Base-by-base conservation (phyloP, 2,113 vertebrate species). In the Uria aalge region DNA sequence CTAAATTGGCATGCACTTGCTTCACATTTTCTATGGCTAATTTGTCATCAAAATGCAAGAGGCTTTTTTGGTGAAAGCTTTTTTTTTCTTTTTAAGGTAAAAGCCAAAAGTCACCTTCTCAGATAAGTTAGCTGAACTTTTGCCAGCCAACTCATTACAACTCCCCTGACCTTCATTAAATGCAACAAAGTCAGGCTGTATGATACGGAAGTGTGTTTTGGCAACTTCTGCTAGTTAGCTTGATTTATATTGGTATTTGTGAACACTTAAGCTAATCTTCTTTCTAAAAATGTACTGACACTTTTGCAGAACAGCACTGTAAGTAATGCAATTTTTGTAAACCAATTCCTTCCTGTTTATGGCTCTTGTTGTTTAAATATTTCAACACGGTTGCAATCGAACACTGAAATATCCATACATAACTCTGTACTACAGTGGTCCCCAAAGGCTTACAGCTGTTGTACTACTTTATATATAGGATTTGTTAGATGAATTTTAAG, bases 221-320 rank as follows among this genome's bases (percentile, higher is more conserved):
- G 77, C 45, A 88, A 83, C 26, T 79, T 60, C 3, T n/a, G 16
- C 59, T 92, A 43, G 80, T 91, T 96, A 88, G 18, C 36, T 82
- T 96, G 84, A 94, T 93, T 91, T 94, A 69, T 94, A 34, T 79
- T 94, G 80, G 50, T 76, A 14, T 94, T 91, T 92, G 38, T 80
- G 81, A 41, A 40, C 43, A 43, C 16, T 77, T 80, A 87, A 75
- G 66, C 36, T 69, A 62, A 91, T 92, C 18, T 60, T 80, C 6
- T 88, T 79, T 78, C 92, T 91, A 94, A 94, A 95, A 92, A 94
- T 68, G 50, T 40, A 55, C 57, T 3, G 1, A 87, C 2, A 1
- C 15, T 72, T 92, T 57, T 79, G 36, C 80, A 87, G 80, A 92
- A 63, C 74, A 57, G 79, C 53, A 19, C 32, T 91, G n/a, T 56